Evolutionary conservation across 2,797 vertebrate genomes (phyloP).

Genomic region (Champsocephalus gunnari): DNA sequence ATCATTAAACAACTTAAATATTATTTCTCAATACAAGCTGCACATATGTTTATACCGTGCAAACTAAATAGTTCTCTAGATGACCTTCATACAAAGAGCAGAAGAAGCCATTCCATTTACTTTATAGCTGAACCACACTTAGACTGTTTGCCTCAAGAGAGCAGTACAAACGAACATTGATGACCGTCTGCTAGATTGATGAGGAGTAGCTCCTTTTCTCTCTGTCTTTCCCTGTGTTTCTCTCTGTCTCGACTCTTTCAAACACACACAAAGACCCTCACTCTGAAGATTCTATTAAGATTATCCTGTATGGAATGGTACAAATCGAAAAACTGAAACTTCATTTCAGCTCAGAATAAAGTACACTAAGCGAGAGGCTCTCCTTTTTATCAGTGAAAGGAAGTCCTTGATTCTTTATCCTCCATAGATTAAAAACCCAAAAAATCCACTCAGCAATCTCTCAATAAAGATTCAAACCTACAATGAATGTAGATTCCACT

Average conservation of each 20-base stretch:
- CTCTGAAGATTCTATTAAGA: constrained; percentile 76
- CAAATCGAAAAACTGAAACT: constrained; percentile 74
- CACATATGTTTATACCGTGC: not conserved
- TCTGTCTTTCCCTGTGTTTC: constrained; percentile 39
- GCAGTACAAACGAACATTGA: constrained; percentile 52
- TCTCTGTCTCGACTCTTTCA: constrained; percentile 30
- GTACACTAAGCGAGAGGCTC: constrained; percentile 35
- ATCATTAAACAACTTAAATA: not conserved
- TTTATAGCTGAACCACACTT: constrained; percentile 18
- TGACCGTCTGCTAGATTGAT: constrained; percentile 48
- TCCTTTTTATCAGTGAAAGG: constrained; percentile 54
- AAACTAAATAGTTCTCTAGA: not conserved
- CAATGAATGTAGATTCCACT: not conserved
- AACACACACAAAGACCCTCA: constrained; percentile 13
- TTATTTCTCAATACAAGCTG: not conserved
- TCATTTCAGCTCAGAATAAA: constrained; percentile 62
- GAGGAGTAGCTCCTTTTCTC: constrained; percentile 42
- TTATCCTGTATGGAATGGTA: constrained; percentile 68
- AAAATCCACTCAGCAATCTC: constrained; percentile 22
- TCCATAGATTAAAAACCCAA: not conserved
- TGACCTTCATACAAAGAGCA: constrained; percentile 16
- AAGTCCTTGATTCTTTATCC: constrained; percentile 55
- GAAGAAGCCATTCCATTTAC: not conserved
- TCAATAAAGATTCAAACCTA: not conserved
- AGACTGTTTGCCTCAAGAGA: constrained; percentile 25